These are phyloP conservation scores for Halocynthia aurantium DNA, from an alignment of 23 tunicate species.

Conservation along the genomic window DNA sequence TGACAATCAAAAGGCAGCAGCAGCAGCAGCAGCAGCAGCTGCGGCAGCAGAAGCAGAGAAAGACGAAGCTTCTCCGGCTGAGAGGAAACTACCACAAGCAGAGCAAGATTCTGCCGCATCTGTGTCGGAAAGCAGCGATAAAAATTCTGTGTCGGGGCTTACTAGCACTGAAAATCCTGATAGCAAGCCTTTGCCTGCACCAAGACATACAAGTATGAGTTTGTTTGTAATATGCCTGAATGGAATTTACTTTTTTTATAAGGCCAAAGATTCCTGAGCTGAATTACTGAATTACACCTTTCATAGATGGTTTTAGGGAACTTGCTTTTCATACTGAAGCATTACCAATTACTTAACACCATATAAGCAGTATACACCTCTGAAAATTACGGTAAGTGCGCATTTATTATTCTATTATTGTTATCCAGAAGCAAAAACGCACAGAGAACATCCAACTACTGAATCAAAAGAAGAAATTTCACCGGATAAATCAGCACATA, in stretches of 20 bases:
- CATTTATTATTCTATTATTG: too few relatives aligned
- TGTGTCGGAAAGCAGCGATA: not conserved
- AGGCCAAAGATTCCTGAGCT: too few relatives aligned
- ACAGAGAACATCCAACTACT: not conserved
- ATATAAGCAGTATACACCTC: too few relatives aligned
- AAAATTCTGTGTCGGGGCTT: not conserved
- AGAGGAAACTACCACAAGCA: too few relatives aligned
- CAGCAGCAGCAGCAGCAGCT: not conserved
- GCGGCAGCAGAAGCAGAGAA: not conserved
- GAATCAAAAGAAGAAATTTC: constrained; percentile 9
- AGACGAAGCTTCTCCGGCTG: not conserved
- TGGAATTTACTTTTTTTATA: too few relatives aligned
- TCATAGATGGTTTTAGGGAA: too few relatives aligned
- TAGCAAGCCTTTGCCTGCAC: constrained; percentile 18
- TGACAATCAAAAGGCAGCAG: not conserved
- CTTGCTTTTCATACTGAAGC: too few relatives aligned
- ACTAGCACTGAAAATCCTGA: not conserved
- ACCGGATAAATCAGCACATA: constrained; percentile 6
- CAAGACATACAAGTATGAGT: not conserved
- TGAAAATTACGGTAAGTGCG: too few relatives aligned
- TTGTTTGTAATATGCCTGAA: too few relatives aligned
- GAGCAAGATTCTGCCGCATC: not conserved
- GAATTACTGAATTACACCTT: too few relatives aligned
- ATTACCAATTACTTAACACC: too few relatives aligned
- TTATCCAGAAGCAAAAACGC: too few relatives aligned